A percentile compares a stretch with the other conserved stretches of the same genome.
Evolutionary conservation across 92 coral and sea anemone species (phyloP).

Genomic region (Siderastrea radians): DNA sequence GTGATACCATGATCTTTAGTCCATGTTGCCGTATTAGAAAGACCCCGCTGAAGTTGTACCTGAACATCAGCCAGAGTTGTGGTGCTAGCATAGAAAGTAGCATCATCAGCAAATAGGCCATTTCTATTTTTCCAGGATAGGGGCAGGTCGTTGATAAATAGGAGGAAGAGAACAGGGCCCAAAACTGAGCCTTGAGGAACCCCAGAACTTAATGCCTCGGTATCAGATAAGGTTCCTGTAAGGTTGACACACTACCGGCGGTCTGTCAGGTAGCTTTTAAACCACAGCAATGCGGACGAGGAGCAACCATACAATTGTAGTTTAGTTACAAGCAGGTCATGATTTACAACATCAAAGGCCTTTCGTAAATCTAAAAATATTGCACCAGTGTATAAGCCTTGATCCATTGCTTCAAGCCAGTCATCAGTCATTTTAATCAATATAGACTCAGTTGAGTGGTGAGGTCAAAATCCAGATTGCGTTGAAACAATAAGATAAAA

Average conservation of each 20-base stretch:
- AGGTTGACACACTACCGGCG: not conserved
- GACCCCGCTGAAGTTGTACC: too few species aligned
- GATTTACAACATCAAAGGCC: slow-evolving; percentile 17
- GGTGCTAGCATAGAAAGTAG: slow-evolving; percentile 34
- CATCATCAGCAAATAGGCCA: slow-evolving; percentile 47
- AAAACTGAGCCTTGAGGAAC: not conserved
- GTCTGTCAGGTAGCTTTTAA: not conserved
- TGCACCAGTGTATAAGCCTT: slow-evolving; percentile 9
- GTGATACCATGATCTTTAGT: not conserved
- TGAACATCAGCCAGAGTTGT: not conserved
- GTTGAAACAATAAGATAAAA: slow-evolving; percentile 1
- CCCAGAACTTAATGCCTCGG: not conserved
- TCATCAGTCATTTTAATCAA: slow-evolving; percentile 31
- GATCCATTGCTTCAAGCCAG: not conserved
- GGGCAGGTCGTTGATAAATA: slow-evolving; percentile 6
- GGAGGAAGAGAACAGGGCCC: too few species aligned
- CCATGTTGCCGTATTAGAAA: not conserved
- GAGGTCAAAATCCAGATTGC: slow-evolving; percentile 4
- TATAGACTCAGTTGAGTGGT: not conserved
- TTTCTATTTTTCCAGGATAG: slow-evolving; percentile 26
- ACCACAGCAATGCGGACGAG: not conserved
- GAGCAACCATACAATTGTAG: slow-evolving; percentile 17
- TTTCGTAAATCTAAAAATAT: not conserved
- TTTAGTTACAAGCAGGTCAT: not conserved
- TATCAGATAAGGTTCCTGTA: not conserved